Evolutionary conservation across 2,113 vertebrate species (phyloP).

Genomic region (Etheostoma cragini): DNA sequence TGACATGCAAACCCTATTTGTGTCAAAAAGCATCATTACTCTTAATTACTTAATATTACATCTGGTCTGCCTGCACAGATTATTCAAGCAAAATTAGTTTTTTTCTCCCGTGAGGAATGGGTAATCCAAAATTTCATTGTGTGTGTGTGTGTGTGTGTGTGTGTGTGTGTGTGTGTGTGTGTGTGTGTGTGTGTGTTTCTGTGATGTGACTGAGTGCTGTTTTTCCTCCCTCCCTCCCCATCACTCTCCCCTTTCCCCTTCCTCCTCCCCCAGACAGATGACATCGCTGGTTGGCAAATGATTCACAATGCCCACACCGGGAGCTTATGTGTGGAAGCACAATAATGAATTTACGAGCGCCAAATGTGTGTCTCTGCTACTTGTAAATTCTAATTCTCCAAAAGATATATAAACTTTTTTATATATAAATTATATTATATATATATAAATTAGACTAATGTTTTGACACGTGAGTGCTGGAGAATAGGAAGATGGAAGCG

Average conservation of each 20-base stretch:
- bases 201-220: not conserved
- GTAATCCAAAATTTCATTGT: too few species aligned
- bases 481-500: slow-evolving; percentile 24
- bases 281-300: slow-evolving; percentile 18
- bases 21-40: slow-evolving; percentile 91
- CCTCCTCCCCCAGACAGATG: slow-evolving; percentile 26
- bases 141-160: not conserved
- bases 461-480: slow-evolving; percentile 39
- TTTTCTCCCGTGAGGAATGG: slow-evolving; percentile 10
- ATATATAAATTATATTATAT: too few species aligned
- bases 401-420: slow-evolving; percentile 41
- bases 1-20: slow-evolving; percentile 84
- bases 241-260: slow-evolving; percentile 45
- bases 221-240: slow-evolving; percentile 10
- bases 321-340: slow-evolving; percentile 16
- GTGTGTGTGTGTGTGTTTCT: too few species aligned
- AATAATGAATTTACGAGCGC: slow-evolving; percentile 44
- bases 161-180: not conserved
- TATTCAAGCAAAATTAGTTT: slow-evolving; percentile 38
- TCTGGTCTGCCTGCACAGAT: slow-evolving; percentile 30
- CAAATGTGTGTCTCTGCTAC: slow-evolving; percentile 35
- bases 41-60: slow-evolving; percentile 89
- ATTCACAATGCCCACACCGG: slow-evolving; percentile 26
- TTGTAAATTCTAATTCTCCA: slow-evolving; percentile 41
- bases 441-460: slow-evolving; percentile 63